phyloP scores from a whole-genome alignment of 2,113 vertebrate species.

The Apistogramma diplotaenia region DNA sequence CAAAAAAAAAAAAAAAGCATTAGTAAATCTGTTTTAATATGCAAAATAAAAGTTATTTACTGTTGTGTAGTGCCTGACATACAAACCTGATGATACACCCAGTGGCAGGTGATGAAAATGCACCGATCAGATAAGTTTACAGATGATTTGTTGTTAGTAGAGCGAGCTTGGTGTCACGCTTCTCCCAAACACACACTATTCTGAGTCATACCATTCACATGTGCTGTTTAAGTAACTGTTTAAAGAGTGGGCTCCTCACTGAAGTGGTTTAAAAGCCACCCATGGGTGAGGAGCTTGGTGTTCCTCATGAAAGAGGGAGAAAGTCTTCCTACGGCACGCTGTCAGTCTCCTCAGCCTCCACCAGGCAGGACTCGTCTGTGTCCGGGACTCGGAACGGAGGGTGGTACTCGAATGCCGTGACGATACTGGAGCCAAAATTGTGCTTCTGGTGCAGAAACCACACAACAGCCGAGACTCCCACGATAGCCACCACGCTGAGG shows the following conservation, averaged over 20 bases:
- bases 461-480: conserved; percentile 75
- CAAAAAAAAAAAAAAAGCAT: no score
- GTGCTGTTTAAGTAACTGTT: neutral
- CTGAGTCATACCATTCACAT: neutral
- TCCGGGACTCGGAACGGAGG: conserved; percentile 72
- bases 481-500: conserved; percentile 76
- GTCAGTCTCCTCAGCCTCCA: conserved; percentile 83
- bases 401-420: conserved; percentile 78
- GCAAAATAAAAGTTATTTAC: neutral
- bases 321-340: conserved; percentile 58
- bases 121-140: neutral
- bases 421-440: conserved; percentile 52
- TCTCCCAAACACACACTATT: neutral
- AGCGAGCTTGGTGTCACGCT: neutral
- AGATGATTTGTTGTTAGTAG: neutral
- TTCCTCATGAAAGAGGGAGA: neutral
- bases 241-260: neutral
- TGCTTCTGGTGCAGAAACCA: conserved; percentile 83
- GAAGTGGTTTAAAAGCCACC: conserved; percentile 7
- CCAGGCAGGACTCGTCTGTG: conserved; percentile 78
- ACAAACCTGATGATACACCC: neutral
- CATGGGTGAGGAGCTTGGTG: neutral
- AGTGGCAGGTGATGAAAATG: neutral
- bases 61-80: neutral
- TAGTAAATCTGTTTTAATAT: neutral